These are phyloP conservation scores for Conopomorpha cramerella DNA, from an alignment of 1,140 invertebrate species.

Conservation along the genomic window DNA sequence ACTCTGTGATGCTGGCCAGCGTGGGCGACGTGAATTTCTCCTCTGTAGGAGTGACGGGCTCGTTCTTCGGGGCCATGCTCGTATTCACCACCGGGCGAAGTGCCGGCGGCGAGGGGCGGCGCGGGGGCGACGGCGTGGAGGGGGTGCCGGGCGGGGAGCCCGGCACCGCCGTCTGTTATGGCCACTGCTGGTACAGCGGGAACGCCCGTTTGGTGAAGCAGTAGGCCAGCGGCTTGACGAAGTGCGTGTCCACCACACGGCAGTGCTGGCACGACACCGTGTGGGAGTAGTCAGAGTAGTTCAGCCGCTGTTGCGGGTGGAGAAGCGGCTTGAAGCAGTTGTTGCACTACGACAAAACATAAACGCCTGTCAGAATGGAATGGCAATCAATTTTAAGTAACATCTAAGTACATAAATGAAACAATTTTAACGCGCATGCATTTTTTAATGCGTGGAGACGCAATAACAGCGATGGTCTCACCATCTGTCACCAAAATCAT, in stretches of 20 bases:
- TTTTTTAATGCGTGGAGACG: too few relatives aligned
- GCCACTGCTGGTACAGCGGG: slow-evolving; percentile 75
- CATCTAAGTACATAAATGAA: too few relatives aligned
- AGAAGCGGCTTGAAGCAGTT: slow-evolving; percentile 85
- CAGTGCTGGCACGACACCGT: slow-evolving; percentile 90
- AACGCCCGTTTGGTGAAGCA: slow-evolving; percentile 77
- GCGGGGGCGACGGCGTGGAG: slow-evolving; percentile 35
- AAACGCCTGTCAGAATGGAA: too few relatives aligned
- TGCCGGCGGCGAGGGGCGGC: slow-evolving; percentile 41
- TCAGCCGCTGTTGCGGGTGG: slow-evolving; percentile 82
- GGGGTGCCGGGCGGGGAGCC: slow-evolving; percentile 52
- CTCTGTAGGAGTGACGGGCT: slow-evolving; percentile 17
- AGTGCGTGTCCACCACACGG: slow-evolving; percentile 88
- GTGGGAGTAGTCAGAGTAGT: slow-evolving; percentile 95
- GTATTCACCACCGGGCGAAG: slow-evolving; percentile 57
- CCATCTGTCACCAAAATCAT: too few relatives aligned
- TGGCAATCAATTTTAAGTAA: too few relatives aligned
- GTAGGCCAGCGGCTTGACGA: slow-evolving; percentile 85
- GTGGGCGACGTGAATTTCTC: slow-evolving; percentile 26
- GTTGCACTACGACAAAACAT: too few relatives aligned
- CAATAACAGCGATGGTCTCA: too few relatives aligned
- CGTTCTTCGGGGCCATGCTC: slow-evolving; percentile 46
- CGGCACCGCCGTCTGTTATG: slow-evolving; percentile 80
- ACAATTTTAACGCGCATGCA: too few relatives aligned
- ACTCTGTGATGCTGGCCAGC: slow-evolving; percentile 43